These are phyloP conservation scores for Lampris incognitus DNA, from an alignment of 2,113 vertebrate genomes.

Conservation along the genomic window DNA sequence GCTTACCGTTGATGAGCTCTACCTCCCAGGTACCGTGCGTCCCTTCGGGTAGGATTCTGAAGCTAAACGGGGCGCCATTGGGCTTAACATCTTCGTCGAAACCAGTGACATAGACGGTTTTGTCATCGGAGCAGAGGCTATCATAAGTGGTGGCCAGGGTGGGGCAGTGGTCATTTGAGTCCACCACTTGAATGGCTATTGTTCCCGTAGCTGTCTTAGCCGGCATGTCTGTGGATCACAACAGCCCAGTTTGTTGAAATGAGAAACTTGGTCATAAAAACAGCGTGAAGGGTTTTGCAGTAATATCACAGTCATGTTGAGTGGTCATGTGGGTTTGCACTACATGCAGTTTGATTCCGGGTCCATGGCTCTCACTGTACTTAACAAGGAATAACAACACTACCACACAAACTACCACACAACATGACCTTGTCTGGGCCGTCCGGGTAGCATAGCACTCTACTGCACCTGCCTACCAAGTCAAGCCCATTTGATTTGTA, in stretches of 20 bases:
- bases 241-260: background rate
- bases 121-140: slow-evolving; percentile 79
- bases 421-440: no score
- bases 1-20: slow-evolving; percentile 84
- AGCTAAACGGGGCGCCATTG: slow-evolving; percentile 85
- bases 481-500: no score
- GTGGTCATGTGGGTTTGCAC: no score
- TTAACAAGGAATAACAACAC: no score
- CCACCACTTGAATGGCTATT: slow-evolving; percentile 84
- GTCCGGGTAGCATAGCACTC: no score
- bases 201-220: slow-evolving; percentile 88
- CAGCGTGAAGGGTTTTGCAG: no score
- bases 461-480: no score
- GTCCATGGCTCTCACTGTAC: no score
- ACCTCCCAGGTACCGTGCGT: slow-evolving; percentile 79
- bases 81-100: slow-evolving; percentile 55
- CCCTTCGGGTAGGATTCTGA: slow-evolving; percentile 80
- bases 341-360: no score
- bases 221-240: slow-evolving; percentile 81
- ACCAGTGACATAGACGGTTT: slow-evolving; percentile 80
- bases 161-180: slow-evolving; percentile 87
- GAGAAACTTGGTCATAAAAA: background rate
- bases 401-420: no score
- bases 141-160: slow-evolving; percentile 73
- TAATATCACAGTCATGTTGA: no score